Conservation (phyloP, 2,888 invertebrate species). For the Diarsia rubi region DNA sequence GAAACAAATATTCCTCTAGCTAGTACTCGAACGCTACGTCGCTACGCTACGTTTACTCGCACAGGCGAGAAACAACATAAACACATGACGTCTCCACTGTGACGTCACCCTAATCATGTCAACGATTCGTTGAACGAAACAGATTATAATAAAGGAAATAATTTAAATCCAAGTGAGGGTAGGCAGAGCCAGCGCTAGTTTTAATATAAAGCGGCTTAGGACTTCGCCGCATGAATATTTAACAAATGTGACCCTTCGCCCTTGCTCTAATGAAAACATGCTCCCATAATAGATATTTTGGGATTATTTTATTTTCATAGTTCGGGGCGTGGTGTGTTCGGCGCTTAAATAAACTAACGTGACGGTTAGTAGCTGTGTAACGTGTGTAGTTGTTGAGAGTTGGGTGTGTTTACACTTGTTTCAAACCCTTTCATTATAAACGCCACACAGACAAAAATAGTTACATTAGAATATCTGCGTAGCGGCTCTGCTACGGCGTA, state of each 20-base stretch:
- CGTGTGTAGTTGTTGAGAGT: not conserved
- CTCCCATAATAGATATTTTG: constrained; percentile 58
- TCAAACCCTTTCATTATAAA: not conserved
- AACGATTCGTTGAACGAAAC: constrained; percentile 20
- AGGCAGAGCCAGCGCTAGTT: constrained; percentile 54
- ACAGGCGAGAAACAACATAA: constrained; percentile 15
- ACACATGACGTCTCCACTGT: constrained; percentile 13
- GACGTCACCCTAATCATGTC: constrained; percentile 41
- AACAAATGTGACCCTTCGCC: constrained; percentile 65
- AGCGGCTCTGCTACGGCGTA: constrained; percentile 15
- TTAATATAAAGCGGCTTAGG: constrained; percentile 69
- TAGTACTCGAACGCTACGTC: not conserved
- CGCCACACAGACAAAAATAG: not conserved
- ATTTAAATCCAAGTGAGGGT: constrained; percentile 50
- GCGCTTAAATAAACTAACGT: constrained; percentile 42
- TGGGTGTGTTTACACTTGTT: not conserved
- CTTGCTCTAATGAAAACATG: constrained; percentile 65
- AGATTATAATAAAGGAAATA: constrained; percentile 56
- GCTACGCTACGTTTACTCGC: constrained; percentile 11
- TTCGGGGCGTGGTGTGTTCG: constrained; percentile 32
- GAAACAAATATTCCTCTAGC: not conserved
- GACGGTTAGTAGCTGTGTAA: not conserved
- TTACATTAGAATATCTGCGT: not conserved
- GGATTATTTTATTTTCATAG: constrained; percentile 64
- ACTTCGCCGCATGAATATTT: constrained; percentile 70